Evolutionary conservation across 2,113 vertebrate species (phyloP).

Genomic region (rabbit (Oryctolagus cuniculus)): mOryCun1.1 NC_091442.1:68129001-68129500

Average conservation of each 20-base stretch:
- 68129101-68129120: constrained; percentile 85
- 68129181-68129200: constrained; percentile 93
- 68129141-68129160: constrained; percentile 92
- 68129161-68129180: constrained; percentile 92
- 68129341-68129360: constrained; percentile 57
- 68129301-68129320: constrained; percentile 60
- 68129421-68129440: background rate
- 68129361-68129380: constrained; percentile 59
- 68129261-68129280: constrained; percentile 88
- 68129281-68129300: constrained; percentile 77
- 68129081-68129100: constrained; percentile 83
- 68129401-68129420: background rate
- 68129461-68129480: constrained; percentile 24
- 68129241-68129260: constrained; percentile 86
- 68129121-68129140: constrained; percentile 90
- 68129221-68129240: constrained; percentile 89
- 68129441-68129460: constrained; percentile 44
- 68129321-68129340: constrained; percentile 74
- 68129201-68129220: constrained; percentile 89
- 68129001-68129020: constrained; percentile 62
- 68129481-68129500: constrained; percentile 1
- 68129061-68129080: constrained; percentile 81
- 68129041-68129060: constrained; percentile 80
- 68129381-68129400: background rate
- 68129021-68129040: constrained; percentile 77